Conservation (phyloP, 2,888 invertebrate species). For the Stenichneumon culpator region DNA sequence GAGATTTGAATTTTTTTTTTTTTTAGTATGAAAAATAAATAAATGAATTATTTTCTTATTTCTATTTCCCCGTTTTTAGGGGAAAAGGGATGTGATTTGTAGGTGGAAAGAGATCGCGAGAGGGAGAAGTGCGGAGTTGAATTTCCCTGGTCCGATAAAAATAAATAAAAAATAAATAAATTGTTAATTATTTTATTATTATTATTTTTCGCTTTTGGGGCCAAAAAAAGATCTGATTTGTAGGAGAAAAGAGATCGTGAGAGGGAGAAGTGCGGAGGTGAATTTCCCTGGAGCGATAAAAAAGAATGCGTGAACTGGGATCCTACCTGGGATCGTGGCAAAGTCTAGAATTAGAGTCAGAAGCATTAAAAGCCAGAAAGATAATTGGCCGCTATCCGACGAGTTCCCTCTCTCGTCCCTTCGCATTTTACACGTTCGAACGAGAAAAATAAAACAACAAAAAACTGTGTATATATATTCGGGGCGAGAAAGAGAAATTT, state of each 20-base stretch:
- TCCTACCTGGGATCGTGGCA: constrained; percentile 70
- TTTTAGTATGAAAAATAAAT: too few relatives aligned
- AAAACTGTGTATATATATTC: neutral
- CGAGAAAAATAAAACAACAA: constrained; percentile 30
- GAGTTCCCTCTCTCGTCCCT: constrained; percentile 47
- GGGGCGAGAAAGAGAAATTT: constrained; percentile 26
- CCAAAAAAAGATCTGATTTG: too few relatives aligned
- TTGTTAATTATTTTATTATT: neutral
- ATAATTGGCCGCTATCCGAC: constrained; percentile 75
- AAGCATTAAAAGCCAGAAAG: constrained; percentile 81
- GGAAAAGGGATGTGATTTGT: too few relatives aligned
- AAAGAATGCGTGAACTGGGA: constrained; percentile 68
- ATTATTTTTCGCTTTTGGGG: too few relatives aligned
- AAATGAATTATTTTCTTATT: constrained; percentile 23
- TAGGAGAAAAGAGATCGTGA: neutral
- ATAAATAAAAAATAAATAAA: constrained; percentile 54
- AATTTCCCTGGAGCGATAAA: constrained; percentile 77
- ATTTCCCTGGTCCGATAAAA: constrained; percentile 76
- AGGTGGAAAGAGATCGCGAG: neutral
- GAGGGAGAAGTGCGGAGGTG: constrained; percentile 20
- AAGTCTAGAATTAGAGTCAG: constrained; percentile 81
- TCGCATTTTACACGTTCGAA: constrained; percentile 33
- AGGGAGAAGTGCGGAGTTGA: constrained; percentile 11
- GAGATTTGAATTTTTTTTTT: too few relatives aligned
- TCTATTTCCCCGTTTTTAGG: too few relatives aligned